Base-by-base conservation (phyloP, 2,797 vertebrate species). In the Spheniscus humboldti region DNA sequence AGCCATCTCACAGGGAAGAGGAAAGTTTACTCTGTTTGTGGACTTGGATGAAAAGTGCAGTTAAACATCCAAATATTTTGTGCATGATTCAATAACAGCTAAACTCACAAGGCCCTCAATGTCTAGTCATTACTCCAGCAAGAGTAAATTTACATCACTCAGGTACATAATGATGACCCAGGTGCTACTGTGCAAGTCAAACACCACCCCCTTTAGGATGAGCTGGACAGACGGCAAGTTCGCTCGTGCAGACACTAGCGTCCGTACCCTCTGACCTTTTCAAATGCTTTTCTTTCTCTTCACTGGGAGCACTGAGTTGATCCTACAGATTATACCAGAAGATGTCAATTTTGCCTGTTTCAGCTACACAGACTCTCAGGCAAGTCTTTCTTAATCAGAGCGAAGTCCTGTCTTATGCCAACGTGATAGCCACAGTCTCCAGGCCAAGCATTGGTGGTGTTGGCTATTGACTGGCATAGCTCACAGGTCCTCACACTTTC, bases 341-440 rank as follows among this genome's bases (percentile, higher is more conserved):
- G 33, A 68, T 22, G 53, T 18, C 60, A 31, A 11, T 55, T 92
- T 84, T 64, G 30, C 19, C 45, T 33, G 9, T 50, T 87, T 64
- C 55, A 56, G 60, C 56, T 75, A 76, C 37, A 24, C 0, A 43
- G 45, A 64, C 55, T 71, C 52, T 43, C 27, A 74, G 39, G 31
- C 20, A 59, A 50, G 7, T 22, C 56, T 67, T 80, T 66, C 56
- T 63, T 74, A 74, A 60, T 56, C 43, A 39, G 66, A 81, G 25
- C 43, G 35, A 73, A 81, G 25, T 74, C 37, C 55, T 37, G 6
- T 22, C 43, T 71, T 55, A 64, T 0, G 1, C 23, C 30, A 50
- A 31, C 1, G 1, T 0, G 3, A 77, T 0, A 82, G 57, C 16
- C 43, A 52, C 3, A 13, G 33, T 6, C 43, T 71, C 37, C 67